Evolutionary conservation across 2,888 invertebrate species (phyloP).

Genomic region (Zaprionus obscuricornis): DNA sequence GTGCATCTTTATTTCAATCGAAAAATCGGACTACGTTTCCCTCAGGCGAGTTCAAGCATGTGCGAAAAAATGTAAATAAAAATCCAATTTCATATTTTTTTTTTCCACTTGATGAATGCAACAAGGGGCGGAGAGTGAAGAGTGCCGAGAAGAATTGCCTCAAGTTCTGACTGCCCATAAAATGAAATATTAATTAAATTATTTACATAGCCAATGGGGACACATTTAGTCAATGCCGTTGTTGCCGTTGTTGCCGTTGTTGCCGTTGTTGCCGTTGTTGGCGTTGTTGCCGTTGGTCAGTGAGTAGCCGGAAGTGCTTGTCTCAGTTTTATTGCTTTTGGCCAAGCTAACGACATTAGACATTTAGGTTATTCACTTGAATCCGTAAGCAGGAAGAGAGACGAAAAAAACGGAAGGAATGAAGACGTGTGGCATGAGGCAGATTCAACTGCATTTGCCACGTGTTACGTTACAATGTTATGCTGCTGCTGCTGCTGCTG

Average conservation of each 20-base stretch:
- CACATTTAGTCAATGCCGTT: not conserved
- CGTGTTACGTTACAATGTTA: no score
- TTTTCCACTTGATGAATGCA: constrained; percentile 41
- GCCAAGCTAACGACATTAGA: constrained; percentile 52
- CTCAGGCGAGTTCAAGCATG: constrained; percentile 38
- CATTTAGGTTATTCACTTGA: constrained; percentile 11
- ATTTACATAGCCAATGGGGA: constrained; percentile 50
- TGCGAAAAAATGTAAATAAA: constrained; percentile 52
- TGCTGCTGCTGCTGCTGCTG: no score
- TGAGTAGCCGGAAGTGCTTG: constrained; percentile 53
- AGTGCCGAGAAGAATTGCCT: constrained; percentile 6
- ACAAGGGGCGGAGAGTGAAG: constrained; percentile 6
- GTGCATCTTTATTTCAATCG: constrained; percentile 28
- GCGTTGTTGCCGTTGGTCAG: not conserved
- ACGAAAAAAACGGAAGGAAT: not conserved
- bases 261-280: no score
- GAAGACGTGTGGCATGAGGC: not conserved
- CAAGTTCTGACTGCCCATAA: constrained; percentile 3
- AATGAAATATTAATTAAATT: constrained; percentile 75
- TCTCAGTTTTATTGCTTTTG: constrained; percentile 57
- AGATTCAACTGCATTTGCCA: constrained; percentile 25
- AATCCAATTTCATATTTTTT: constrained; percentile 41
- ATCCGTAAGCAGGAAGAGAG: not conserved
- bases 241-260: no score
- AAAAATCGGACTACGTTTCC: constrained; percentile 10